Evolutionary conservation across 2,888 invertebrate species (phyloP).

Genomic region (Phengaris arion): DNA sequence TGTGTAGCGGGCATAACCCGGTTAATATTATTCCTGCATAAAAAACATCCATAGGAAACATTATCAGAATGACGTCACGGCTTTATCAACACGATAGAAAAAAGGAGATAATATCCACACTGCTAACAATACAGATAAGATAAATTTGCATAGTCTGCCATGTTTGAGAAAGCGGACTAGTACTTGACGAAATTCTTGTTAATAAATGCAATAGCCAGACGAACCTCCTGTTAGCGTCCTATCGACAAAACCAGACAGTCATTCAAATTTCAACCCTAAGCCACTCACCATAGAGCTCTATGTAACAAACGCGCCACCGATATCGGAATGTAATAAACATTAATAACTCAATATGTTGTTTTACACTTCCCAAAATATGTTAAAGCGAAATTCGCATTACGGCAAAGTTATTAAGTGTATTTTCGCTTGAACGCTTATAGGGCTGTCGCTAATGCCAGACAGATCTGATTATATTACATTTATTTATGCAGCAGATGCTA

Average conservation of each 20-base stretch:
- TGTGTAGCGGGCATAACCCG: neutral
- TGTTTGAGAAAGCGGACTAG: slow-evolving; percentile 66
- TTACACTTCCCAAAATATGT: slow-evolving; percentile 22
- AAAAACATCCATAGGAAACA: neutral
- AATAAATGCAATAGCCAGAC: slow-evolving; percentile 72
- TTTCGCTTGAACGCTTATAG: slow-evolving; percentile 7
- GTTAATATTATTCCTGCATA: neutral
- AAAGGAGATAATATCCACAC: slow-evolving; percentile 1
- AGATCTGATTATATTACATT: slow-evolving; percentile 15
- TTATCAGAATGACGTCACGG: slow-evolving; percentile 28
- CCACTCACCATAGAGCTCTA: slow-evolving; percentile 43
- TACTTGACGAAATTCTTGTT: slow-evolving; percentile 72
- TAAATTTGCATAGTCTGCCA: slow-evolving; percentile 64
- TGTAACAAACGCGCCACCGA: slow-evolving; percentile 38
- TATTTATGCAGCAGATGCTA: slow-evolving; percentile 12
- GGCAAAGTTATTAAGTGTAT: slow-evolving; percentile 1
- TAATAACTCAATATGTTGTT: slow-evolving; percentile 27
- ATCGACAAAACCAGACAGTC: slow-evolving; percentile 50
- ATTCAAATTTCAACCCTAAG: slow-evolving; percentile 52
- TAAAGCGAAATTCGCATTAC: slow-evolving; percentile 15
- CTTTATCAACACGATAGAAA: slow-evolving; percentile 20
- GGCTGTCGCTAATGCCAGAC: slow-evolving; percentile 12
- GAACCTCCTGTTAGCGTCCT: slow-evolving; percentile 54
- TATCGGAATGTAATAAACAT: slow-evolving; percentile 29
- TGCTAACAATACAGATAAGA: slow-evolving; percentile 21